Percentiles rank a stretch among this genome's conserved stretches.
Conservation (phyloP, 2,888 invertebrate species). For the Mycalesis mineus region DNA sequence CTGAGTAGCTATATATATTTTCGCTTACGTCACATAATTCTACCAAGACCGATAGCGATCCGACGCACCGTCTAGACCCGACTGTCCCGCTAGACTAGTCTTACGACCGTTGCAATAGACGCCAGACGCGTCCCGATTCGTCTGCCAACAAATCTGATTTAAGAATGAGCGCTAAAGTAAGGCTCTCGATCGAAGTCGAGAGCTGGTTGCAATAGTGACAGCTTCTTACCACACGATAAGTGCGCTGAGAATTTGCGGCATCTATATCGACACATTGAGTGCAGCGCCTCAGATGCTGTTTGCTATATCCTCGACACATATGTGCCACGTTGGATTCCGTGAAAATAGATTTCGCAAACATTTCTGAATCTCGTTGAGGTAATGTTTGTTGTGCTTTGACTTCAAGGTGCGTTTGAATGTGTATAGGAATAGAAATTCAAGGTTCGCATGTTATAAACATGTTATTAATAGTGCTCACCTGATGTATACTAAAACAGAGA, state of each 20-base stretch:
- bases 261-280: slow-evolving; percentile 31
- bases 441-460: background rate
- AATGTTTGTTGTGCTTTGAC: background rate
- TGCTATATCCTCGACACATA: slow-evolving; percentile 10
- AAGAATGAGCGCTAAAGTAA: slow-evolving; percentile 45
- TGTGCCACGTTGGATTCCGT: background rate
- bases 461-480: background rate
- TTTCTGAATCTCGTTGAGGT: background rate
- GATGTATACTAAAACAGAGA: background rate
- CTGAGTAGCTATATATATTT: slow-evolving; percentile 22
- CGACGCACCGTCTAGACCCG: slow-evolving; percentile 71
- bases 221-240: slow-evolving; percentile 39
- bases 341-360: background rate
- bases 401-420: background rate
- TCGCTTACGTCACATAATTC: slow-evolving; percentile 63
- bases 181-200: slow-evolving; percentile 49
- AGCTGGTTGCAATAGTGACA: slow-evolving; percentile 40
- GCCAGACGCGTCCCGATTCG: slow-evolving; percentile 42
- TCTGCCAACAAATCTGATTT: slow-evolving; percentile 52
- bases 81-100: slow-evolving; percentile 62
- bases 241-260: slow-evolving; percentile 39
- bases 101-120: slow-evolving; percentile 46
- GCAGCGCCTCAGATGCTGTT: slow-evolving; percentile 15
- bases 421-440: background rate
- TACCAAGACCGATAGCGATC: slow-evolving; percentile 66